phyloP scores from a whole-genome alignment of 23 tunicate species.

The Ascidia mentula region DNA sequence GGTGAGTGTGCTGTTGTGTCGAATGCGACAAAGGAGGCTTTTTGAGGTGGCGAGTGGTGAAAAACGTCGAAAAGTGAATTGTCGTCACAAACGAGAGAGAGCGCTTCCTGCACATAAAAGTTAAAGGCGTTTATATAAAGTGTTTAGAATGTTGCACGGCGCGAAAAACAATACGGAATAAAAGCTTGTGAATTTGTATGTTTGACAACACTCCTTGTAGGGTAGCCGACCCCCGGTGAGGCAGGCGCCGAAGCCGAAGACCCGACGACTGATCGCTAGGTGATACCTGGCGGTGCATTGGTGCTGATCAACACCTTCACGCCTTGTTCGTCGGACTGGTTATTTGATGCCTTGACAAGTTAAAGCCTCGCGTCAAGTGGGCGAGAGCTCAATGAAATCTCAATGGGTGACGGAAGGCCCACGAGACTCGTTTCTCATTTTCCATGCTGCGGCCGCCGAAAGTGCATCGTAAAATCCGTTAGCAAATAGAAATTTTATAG shows the following conservation, averaged over 20 bases:
- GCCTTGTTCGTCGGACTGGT: neutral
- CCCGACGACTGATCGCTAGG: neutral
- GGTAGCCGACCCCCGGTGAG: neutral
- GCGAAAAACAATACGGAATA: too few species aligned
- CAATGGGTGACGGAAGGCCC: neutral
- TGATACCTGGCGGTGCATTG: neutral
- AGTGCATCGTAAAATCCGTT: neutral
- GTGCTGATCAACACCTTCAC: neutral
- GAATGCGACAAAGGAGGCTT: neutral
- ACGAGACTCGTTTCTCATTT: neutral
- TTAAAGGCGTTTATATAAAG: too few species aligned
- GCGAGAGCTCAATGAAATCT: conserved; percentile 3
- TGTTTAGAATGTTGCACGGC: too few species aligned
- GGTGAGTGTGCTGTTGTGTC: neutral
- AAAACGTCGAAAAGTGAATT: conserved; percentile 65
- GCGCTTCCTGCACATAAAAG: conserved; percentile 78
- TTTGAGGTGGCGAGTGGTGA: conserved; percentile 26
- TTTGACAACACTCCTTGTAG: too few species aligned
- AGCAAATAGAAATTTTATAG: neutral
- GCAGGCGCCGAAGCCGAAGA: neutral
- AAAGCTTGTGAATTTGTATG: too few species aligned
- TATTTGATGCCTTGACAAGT: neutral
- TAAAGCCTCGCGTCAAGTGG: neutral
- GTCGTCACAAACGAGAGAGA: conserved; percentile 67
- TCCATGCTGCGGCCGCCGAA: neutral